Base-by-base conservation (phyloP, 2,888 invertebrate species). In the Gastracanthus pulcherrimus region DNA sequence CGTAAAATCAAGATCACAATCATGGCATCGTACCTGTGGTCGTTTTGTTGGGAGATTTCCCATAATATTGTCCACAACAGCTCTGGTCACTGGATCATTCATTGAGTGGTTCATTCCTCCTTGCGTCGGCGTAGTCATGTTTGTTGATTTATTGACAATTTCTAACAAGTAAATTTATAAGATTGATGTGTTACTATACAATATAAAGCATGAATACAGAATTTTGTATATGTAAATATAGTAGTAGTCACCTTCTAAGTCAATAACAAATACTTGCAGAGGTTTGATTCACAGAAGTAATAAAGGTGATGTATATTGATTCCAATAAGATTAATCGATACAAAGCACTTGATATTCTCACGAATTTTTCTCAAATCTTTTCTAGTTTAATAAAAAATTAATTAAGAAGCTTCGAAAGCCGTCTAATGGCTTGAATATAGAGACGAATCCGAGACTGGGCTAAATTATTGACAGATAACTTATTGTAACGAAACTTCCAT, bases 41-140 rank as follows among this genome's bases (percentile, higher is more conserved):
- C 92, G 92, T 83, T 91, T 92, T 4, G 92, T 91, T 0, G 92
- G 91, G 62, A 92, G 87, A 84, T 91, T 92, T n/a, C 92, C 92
- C 88, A 92, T 91, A 78, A 92, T 92, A 86, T 92, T 92, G 83
- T 92, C 92, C 60, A 92, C 90, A 23, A 92, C 91, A 26, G 92
- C 92, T 85, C 91, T 92, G 9, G 92, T 92, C n/a, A 92, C 91
- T 41, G 92, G 92, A 85, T 92, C 92, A 82, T 89, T 87, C 0
- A 88, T 82, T 5, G 86, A 82, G 70, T 82, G 86, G 60, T 74
- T 81, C 26, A 67, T 69, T 41, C 36, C 66, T 29, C 48, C 66
- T 55, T 74, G 77, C 11, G 55, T 36, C 19, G 67, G 38, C 13
- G 58, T 38, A 51, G 48, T 62, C 76, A 81, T 81, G 36, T 69